phyloP scores from a whole-genome alignment of 2,113 vertebrate species.

The Dicaeum eximium region DNA sequence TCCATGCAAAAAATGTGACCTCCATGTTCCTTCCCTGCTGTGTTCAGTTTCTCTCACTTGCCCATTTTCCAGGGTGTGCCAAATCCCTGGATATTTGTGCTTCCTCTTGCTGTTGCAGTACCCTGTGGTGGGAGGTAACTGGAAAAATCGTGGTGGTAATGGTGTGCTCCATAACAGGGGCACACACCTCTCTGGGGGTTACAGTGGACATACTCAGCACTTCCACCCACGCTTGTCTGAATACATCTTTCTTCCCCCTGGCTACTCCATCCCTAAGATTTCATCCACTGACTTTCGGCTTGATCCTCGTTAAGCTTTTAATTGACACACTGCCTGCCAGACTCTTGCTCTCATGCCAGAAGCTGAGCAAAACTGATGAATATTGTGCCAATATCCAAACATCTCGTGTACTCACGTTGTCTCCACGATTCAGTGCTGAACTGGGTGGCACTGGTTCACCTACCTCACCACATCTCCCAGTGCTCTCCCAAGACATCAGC shows the following conservation, averaged over 20 bases:
- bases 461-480: neutral
- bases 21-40: accelerated
- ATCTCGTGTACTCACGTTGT: accelerated
- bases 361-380: neutral
- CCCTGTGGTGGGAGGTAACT: neutral
- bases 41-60: neutral
- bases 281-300: neutral
- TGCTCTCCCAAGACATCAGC: neutral
- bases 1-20: neutral
- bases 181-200: neutral
- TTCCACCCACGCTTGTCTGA: neutral
- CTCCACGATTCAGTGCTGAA: neutral
- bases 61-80: neutral
- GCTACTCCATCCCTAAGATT: neutral
- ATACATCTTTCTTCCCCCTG: neutral
- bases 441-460: neutral
- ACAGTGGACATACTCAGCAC: neutral
- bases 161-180: neutral
- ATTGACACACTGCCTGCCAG: neutral
- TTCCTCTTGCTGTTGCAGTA: neutral
- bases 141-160: neutral
- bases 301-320: neutral
- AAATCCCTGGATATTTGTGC: neutral
- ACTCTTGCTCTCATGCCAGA: neutral
- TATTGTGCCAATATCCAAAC: neutral